Percentiles rank a stretch among this genome's conserved stretches.
Conservation (phyloP, 1,140 invertebrate species). For the Trachymyrmex cornetzi region DNA sequence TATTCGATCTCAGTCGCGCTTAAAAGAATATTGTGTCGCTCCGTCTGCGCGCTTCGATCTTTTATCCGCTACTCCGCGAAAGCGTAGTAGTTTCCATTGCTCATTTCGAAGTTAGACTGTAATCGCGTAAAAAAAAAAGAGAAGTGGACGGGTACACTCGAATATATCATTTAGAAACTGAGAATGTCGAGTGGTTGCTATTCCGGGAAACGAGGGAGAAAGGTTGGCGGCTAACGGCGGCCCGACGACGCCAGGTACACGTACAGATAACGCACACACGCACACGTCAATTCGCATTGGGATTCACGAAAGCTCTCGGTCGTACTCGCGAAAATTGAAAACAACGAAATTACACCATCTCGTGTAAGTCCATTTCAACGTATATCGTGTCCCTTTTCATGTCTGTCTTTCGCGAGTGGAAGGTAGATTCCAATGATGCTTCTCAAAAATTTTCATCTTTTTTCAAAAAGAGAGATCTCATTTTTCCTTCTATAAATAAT, state of each 20-base stretch:
- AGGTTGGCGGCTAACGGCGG: conserved; percentile 7
- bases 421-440: neutral
- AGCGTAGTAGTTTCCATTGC: neutral
- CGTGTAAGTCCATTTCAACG: conserved; percentile 11
- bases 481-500: neutral
- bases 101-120: neutral
- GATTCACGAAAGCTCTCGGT: conserved; percentile 38
- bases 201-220: conserved; percentile 39
- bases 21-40: conserved; percentile 10
- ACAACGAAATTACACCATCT: neutral
- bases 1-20: neutral
- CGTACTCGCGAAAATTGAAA: conserved; percentile 29
- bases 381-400: neutral
- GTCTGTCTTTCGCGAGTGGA: neutral
- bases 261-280: neutral
- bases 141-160: neutral
- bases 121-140: conserved; percentile 26
- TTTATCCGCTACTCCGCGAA: neutral
- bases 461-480: neutral
- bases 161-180: conserved; percentile 24
- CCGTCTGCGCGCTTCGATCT: neutral
- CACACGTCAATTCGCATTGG: neutral
- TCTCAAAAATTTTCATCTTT: neutral
- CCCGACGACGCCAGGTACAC: neutral
- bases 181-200: conserved; percentile 14